Evolutionary conservation across 2,113 vertebrate species (phyloP), one percentile per base, ranked within the genome.

Genomic region (Grus americana): DNA sequence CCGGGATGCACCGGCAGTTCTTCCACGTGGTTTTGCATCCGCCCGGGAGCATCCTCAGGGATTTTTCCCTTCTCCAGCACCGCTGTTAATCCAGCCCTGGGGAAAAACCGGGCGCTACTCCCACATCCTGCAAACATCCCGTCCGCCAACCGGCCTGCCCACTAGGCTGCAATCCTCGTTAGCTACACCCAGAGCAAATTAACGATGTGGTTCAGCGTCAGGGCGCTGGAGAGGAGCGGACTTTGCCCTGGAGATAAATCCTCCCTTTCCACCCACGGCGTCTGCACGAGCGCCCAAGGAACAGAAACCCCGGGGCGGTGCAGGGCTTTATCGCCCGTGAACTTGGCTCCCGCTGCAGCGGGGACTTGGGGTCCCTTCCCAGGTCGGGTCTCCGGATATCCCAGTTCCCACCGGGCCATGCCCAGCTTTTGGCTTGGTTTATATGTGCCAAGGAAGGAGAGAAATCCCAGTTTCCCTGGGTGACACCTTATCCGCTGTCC

Each of bases 361-460:
- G 59, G 46, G 29, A 26, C 34, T 16, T 7, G 0, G 14, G 3
- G 24, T 13, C 47, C 16, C n/a, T 67, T 32, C 22, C 59, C 22
- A 2, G 36, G 46, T 3, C 0, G 0, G 3, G 10, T 81, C 36
- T 50, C n/a, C 0, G 1, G 3, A 3, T 2, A 0, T 44, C 14
- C 32, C 62, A 16, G 34, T 40, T 81, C 73, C 52, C 4, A 0
- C 44, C 21, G 13, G 68, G 73, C 42, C 5, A 0, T 74, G 61
- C 17, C 46, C 47, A 21, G 50, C 46, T 67, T 76, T 73, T 58
- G 42, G 14, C 32, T 61, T 38, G 74, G 84, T 50, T 50, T 42
- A 29, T 19, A 1, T 11, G 61, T 73, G 62, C 82, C 26, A 2
- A 62, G 42, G 59, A 19, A 44, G 59, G 65, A 49, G 52, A 29